Evolutionary conservation across 2,113 vertebrate genomes (phyloP), one percentile per base, ranked within the genome.

Genomic region (Corythoichthys haematopterus): DNA sequence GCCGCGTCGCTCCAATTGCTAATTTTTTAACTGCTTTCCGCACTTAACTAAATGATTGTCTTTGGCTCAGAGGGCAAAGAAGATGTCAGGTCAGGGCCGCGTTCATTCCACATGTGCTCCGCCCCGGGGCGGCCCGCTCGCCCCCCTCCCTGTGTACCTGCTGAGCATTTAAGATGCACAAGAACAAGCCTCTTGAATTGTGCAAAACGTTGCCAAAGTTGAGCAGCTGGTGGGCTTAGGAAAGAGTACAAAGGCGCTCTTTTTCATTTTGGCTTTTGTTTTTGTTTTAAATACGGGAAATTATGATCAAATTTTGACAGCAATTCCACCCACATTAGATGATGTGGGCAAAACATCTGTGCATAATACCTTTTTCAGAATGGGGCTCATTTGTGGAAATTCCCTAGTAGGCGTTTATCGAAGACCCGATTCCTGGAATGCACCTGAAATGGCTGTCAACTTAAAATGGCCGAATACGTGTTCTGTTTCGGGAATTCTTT

Each of bases 41-140:
- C 6, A 55, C 33, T 53, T 51, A 66, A 33, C 64, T 28, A 3
- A 62, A 47, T 14, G 8, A 37, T 38, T 35, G 46, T 50, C 45
- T 38, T 50, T 70, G n/a, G 71, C 70, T 73, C 11, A 48, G 51
- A 66, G 33, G 1, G 35, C 13, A 2, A 63, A 69, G 48, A 70
- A 68, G 69, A 79, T 79, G 70, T 72, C 47, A 20, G 72, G 67
- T 83, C 67, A 75, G 66, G 60, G 58, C 69, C 14, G 72, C 68
- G 80, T 61, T 52, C 45, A 80, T 77, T 79, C 62, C 50, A 65
- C 71, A 78, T 78, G 72, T 76, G 70, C 65, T 77, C 73, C 46
- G 77, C 81, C 73, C 60, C 56, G 38, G 81, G 83, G n/a, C n/a
- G n/a, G n/a, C n/a, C n/a, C n/a, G n/a, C n/a, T n/a, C n/a, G n/a